Percentiles rank a stretch among this genome's conserved stretches.
These are phyloP conservation scores for Nomada hirtipes DNA, from an alignment of 2,888 invertebrate genomes.

Conservation along the genomic window DNA sequence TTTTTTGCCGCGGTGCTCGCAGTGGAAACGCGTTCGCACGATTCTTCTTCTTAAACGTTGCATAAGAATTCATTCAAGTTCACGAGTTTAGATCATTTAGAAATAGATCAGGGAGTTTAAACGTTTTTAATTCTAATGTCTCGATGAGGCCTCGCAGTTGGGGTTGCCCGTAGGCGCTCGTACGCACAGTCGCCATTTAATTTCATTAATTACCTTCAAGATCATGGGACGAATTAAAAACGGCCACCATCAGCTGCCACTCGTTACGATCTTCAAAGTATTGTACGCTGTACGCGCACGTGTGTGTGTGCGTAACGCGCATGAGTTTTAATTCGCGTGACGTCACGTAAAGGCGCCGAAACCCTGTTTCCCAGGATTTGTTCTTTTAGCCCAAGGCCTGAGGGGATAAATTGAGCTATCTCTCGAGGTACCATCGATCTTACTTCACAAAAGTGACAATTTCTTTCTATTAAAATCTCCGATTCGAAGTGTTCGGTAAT, in stretches of 20 bases:
- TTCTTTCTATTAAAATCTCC: not conserved
- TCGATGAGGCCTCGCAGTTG: not conserved
- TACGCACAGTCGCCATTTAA: slow-evolving; percentile 48
- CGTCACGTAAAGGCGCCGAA: slow-evolving; percentile 66
- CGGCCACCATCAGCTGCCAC: slow-evolving; percentile 66
- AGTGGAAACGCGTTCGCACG: slow-evolving; percentile 29
- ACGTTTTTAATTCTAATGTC: not conserved
- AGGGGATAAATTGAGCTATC: not conserved
- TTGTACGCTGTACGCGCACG: not conserved
- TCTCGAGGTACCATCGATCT: not conserved
- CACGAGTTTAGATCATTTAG: not conserved
- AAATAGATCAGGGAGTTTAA: too few species aligned
- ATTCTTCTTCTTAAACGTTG: not conserved
- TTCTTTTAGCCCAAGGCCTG: slow-evolving; percentile 42
- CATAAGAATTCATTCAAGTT: not conserved
- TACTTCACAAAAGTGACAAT: not conserved
- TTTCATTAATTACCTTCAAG: slow-evolving; percentile 65
- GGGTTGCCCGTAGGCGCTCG: slow-evolving; percentile 10
- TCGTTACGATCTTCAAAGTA: slow-evolving; percentile 48
- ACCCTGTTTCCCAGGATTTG: slow-evolving; percentile 70
- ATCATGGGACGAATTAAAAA: slow-evolving; percentile 65
- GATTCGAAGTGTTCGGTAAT: slow-evolving; percentile 8
- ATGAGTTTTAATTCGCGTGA: slow-evolving; percentile 72
- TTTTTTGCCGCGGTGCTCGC: slow-evolving; percentile 22
- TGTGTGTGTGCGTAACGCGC: slow-evolving; percentile 25